Evolutionary conservation across 92 coral and sea anemone species (phyloP).

Genomic region (Phymanthus crucifer): DNA sequence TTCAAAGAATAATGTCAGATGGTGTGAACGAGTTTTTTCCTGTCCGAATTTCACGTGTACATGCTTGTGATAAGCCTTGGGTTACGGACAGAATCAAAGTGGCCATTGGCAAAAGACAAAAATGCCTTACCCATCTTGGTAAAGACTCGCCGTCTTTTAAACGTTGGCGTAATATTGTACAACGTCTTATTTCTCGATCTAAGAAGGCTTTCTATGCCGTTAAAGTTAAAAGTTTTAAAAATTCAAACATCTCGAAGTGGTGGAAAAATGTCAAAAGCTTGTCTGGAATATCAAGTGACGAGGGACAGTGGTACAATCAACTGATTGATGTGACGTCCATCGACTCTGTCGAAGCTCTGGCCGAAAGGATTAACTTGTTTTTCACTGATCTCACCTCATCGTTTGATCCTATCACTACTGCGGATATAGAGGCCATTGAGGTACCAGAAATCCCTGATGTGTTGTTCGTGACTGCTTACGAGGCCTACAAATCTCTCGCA

Average conservation of each 20-base stretch:
- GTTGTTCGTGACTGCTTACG: no score
- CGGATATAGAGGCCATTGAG: no score
- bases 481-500: no score
- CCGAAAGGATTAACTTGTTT: neutral
- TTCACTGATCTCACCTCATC: neutral
- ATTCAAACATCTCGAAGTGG: constrained; percentile 13
- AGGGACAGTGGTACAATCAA: constrained; percentile 6
- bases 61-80: neutral
- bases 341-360: neutral
- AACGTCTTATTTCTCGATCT: neutral
- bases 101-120: constrained; percentile 30
- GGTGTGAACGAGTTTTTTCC: constrained; percentile 24
- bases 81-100: neutral
- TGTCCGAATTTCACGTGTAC: neutral
- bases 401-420: neutral
- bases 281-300: neutral
- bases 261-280: constrained; percentile 8
- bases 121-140: constrained; percentile 19
- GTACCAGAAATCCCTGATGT: no score
- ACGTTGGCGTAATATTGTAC: constrained; percentile 16
- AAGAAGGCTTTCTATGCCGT: neutral
- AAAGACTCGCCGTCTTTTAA: constrained; percentile 29
- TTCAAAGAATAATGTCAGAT: constrained; percentile 19
- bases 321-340: neutral
- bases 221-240: constrained; percentile 6